Evolutionary conservation across 2,888 invertebrate species (phyloP), one percentile per base, ranked within the genome.

Genomic region (Dryobota labecula): DNA sequence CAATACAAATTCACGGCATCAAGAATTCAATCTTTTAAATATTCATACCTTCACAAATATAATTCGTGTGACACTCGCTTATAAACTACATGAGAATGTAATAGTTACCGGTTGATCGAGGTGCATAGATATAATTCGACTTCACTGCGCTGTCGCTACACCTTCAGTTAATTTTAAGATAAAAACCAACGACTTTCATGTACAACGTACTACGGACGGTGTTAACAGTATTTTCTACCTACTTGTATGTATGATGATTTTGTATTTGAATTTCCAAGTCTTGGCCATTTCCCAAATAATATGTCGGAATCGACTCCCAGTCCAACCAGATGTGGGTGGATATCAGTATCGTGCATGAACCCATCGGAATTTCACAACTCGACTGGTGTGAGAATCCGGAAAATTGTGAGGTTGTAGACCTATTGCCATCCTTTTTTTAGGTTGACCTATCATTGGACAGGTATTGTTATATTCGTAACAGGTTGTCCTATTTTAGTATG

Each of bases 81-180:
- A 58, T 30, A 67, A 68, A 54, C 57, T 78, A 76, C 72, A 78
- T 82, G 70, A 72, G 71, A 82, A 76, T 84, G 72, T 84, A 87
- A 87, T 85, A 90, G 89, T 90, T 90, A 90, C 90, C 90, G 87
- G 79, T 83, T 82, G 85, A 87, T 86, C 85, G 86, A 88, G 86
- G 83, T 84, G 86, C 78, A 79, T 83, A 82, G 78, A 78, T 77
- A 76, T 83, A 70, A 84, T 78, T 70, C 70, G 77, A 84, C 86
- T 87, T 87, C 85, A 85, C 85, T 82, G 77, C 81, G 80, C 82
- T 80, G 69, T 80, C 74, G 71, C 82, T 63, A 78, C 60, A 80
- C 68, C 73, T 71, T 77, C 78, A 74, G 62, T 72, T 84, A 84
- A 82, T 84, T 78, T 70, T 82, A 82, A 84, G 80, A 75, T 78